Evolutionary conservation across 2,113 vertebrate species (phyloP).

Genomic region (Vombatus ursinus): DNA sequence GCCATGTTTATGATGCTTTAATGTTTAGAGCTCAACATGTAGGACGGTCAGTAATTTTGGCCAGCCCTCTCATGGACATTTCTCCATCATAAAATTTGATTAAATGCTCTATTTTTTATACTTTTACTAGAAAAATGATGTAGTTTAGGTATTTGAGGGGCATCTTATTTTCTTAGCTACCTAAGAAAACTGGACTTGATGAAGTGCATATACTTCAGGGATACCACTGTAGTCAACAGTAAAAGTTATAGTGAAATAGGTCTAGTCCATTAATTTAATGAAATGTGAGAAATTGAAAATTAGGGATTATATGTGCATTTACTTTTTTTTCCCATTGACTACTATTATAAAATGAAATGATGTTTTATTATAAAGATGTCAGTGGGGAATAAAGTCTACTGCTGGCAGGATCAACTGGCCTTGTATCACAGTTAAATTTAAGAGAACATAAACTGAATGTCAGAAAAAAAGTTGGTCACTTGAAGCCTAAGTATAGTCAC

Average conservation of each 20-base stretch:
- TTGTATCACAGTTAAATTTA: background rate
- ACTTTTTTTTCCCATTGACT: background rate
- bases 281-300: background rate
- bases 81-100: background rate
- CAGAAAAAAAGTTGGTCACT: background rate
- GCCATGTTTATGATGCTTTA: background rate
- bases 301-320: no score
- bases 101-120: background rate
- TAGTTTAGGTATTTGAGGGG: background rate
- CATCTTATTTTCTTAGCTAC: background rate
- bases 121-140: background rate
- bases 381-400: background rate
- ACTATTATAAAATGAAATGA: conserved; percentile 1
- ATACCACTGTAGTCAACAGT: background rate
- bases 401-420: background rate
- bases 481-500: background rate
- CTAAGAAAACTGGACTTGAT: background rate
- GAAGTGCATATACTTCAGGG: background rate
- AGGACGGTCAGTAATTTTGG: background rate
- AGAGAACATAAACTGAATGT: background rate
- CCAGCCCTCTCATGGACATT: background rate
- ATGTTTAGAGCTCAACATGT: background rate
- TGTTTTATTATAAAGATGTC: background rate
- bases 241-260: background rate
- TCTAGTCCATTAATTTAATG: conserved; percentile 21